These are phyloP conservation scores for Numenius phaeopus DNA, from an alignment of 2,797 vertebrate genomes.

Conservation along the genomic window DNA sequence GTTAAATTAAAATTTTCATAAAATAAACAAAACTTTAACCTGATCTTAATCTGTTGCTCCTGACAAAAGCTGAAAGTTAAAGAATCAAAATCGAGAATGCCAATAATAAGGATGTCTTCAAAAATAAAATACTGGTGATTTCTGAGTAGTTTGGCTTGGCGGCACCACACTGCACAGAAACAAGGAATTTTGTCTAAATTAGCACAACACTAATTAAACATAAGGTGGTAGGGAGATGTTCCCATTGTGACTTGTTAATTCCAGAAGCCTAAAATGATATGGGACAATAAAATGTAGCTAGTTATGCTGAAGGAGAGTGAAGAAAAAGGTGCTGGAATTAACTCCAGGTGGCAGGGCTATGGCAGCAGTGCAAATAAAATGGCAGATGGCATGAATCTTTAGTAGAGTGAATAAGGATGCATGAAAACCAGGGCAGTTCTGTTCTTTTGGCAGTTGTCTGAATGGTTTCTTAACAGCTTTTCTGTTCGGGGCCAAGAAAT, in stretches of 20 bases:
- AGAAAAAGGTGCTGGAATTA: background rate
- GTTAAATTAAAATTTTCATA: background rate
- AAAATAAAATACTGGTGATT: background rate
- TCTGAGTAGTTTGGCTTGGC: background rate
- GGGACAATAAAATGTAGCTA: background rate
- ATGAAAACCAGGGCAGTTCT: background rate
- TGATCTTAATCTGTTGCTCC: background rate
- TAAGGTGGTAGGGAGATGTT: background rate
- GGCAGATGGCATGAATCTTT: background rate
- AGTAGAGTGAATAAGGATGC: background rate
- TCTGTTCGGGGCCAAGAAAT: background rate
- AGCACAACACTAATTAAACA: background rate
- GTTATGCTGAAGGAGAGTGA: background rate
- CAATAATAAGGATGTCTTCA: background rate
- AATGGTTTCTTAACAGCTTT: background rate
- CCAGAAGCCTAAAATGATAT: background rate
- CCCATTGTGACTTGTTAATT: background rate
- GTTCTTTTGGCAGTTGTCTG: background rate
- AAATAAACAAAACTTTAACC: background rate
- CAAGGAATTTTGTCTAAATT: background rate
- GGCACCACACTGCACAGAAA: background rate
- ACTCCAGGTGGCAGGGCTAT: background rate
- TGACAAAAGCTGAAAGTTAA: background rate
- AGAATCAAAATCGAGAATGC: background rate
- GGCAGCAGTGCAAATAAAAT: background rate